Conservation (phyloP, 1,140 invertebrate species). For the Lysiphlebus fabarum region DNA sequence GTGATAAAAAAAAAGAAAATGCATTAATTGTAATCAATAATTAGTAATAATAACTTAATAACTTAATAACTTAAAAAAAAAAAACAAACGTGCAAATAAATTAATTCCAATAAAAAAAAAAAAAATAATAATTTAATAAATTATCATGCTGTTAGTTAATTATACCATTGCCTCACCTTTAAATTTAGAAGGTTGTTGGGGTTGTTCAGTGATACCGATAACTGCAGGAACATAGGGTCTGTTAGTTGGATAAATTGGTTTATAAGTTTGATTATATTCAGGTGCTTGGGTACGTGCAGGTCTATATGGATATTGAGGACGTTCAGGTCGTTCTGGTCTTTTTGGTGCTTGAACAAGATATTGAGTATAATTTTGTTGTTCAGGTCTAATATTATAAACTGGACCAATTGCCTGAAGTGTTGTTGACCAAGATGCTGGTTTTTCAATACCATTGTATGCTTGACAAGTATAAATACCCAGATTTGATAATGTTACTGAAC, state of each 20-base stretch:
- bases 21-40: too few relatives aligned
- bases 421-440: constrained; percentile 71
- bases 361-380: constrained; percentile 56
- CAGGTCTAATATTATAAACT: constrained; percentile 53
- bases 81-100: too few relatives aligned
- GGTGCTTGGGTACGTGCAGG: constrained; percentile 40
- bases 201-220: constrained; percentile 34
- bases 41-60: too few relatives aligned
- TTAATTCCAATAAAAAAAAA: background rate
- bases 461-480: constrained; percentile 83
- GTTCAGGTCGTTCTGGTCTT: constrained; percentile 35
- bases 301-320: constrained; percentile 52
- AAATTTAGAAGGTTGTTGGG: constrained; percentile 22
- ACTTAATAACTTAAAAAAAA: too few relatives aligned
- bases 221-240: constrained; percentile 33
- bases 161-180: constrained; percentile 38
- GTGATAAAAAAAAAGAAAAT: too few relatives aligned
- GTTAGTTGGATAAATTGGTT: constrained; percentile 29
- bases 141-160: background rate
- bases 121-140: background rate
- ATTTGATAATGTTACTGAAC: constrained; percentile 65
- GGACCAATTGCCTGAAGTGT: constrained; percentile 69
- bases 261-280: constrained; percentile 40
- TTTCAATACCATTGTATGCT: constrained; percentile 78
- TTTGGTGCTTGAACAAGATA: constrained; percentile 58